Base-by-base conservation (phyloP, 1,140 invertebrate species). In the Drosophila setifemur region DNA sequence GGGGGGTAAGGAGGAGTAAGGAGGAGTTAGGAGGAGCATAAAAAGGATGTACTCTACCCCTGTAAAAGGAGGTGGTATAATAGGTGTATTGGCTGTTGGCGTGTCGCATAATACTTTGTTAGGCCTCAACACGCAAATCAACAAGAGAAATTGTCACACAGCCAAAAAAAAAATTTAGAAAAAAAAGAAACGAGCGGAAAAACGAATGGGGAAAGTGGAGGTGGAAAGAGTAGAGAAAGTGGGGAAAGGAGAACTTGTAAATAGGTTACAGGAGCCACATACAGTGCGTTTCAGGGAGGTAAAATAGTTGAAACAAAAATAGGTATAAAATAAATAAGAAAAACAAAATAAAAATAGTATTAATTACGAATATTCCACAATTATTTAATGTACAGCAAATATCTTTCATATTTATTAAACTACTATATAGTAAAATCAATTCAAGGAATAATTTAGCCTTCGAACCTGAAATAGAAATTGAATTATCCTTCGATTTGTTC, bases 101-200 rank as follows among this genome's bases (percentile, higher is more conserved):
- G 75, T 79, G 75, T 55, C 25, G 52, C 35, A 21, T 18, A 53
- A 63, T 50, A 78, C 64, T 73, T 79, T 79, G 75, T 64, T 50
- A 73, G 52, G 50, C 45, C 37, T 6, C 25, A 45, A 48, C 76
- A 81, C 76, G 76, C 76, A 66, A 64, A 42, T 61, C 57, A 43
- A 40, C 33, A 37, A 48, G 21, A 60, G 40, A 57, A 67, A 67
- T 74, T 79, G 64, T 79, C 64, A 53, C 52, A 54, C 37, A 58
- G 25, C 40, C 6, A 52, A 11, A 18, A 2, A 0, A 6, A 29
- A 9, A 4, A 5, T 18, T 8, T 11, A 14, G 12, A 3, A 3
- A 6, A 9, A 1, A 5, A 8, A 1, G 4, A 11, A 29, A 26
- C 18, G 3, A 25, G 55, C 31, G 53, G 57, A 61, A 53, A 57